phyloP scores from a whole-genome alignment of 1,140 invertebrate species.

The Andrena cerasifolii region DNA sequence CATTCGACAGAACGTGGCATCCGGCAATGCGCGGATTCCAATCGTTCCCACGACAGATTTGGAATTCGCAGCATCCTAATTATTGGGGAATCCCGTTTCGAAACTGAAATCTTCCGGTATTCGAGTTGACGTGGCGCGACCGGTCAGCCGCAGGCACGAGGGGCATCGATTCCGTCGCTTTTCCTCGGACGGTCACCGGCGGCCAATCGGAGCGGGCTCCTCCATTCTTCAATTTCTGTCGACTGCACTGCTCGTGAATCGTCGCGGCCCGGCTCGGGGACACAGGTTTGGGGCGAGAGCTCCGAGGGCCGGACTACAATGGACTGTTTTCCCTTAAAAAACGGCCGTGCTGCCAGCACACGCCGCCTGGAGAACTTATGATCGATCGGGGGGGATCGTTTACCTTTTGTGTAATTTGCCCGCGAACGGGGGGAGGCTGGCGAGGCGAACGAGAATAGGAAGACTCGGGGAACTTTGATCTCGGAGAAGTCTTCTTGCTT shows the following conservation, averaged over 20 bases:
- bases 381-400: neutral
- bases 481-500: too few species aligned
- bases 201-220: slow-evolving; percentile 15
- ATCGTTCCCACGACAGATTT: slow-evolving; percentile 22
- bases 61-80: slow-evolving; percentile 52
- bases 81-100: slow-evolving; percentile 17
- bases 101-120: slow-evolving; percentile 17
- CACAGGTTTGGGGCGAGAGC: neutral
- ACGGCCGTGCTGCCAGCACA: too few species aligned
- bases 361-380: neutral
- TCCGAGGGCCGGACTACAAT: slow-evolving; percentile 15
- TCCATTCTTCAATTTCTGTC: slow-evolving; percentile 11
- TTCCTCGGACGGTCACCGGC: slow-evolving; percentile 3
- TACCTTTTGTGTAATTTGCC: neutral
- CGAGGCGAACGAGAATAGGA: neutral
- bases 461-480: too few species aligned
- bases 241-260: neutral
- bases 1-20: neutral
- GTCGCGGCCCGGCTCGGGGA: neutral
- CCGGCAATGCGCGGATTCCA: slow-evolving; percentile 37
- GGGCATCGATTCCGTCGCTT: neutral
- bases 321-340: neutral
- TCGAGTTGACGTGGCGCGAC: neutral
- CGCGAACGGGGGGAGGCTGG: neutral
- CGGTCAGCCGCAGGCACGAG: too few species aligned